Evolutionary conservation across 2,888 invertebrate species (phyloP).

Genomic region (Pachymerium ferrugineum): DNA sequence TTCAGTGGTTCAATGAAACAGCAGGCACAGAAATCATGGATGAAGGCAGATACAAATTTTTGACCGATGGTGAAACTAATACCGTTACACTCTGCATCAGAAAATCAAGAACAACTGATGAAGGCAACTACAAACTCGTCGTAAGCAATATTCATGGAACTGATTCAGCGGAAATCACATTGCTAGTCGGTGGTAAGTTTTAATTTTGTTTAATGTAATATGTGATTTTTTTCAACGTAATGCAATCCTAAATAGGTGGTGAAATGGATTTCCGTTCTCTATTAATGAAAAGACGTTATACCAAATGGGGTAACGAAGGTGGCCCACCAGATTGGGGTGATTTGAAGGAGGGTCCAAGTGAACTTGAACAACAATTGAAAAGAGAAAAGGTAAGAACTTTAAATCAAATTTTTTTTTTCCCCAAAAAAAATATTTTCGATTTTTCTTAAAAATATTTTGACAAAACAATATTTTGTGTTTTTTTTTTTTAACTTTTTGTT

Average conservation of each 20-base stretch:
- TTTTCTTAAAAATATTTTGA: neutral
- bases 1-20: conserved; percentile 79
- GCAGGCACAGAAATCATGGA: conserved; percentile 73
- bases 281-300: conserved; percentile 92
- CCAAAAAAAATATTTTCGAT: neutral
- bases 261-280: conserved; percentile 98
- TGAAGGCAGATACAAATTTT: conserved; percentile 89
- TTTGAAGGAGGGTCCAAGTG: conserved; percentile 84
- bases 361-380: conserved; percentile 72
- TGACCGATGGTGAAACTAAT: conserved; percentile 89
- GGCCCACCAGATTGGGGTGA: conserved; percentile 90
- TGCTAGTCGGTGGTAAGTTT: conserved; percentile 84
- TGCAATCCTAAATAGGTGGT: conserved; percentile 76
- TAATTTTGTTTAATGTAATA: conserved; percentile 2
- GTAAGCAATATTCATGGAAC: conserved; percentile 91
- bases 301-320: conserved; percentile 86
- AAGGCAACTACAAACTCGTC: conserved; percentile 88
- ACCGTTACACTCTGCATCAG: conserved; percentile 89
- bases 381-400: conserved; percentile 73
- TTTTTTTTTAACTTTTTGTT: too few species aligned
- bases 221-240: conserved; percentile 27
- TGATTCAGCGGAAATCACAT: conserved; percentile 90
- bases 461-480: too few species aligned
- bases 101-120: conserved; percentile 94
- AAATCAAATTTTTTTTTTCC: neutral